Conservation (phyloP, 2,888 invertebrate genomes). For the Thera britannica region DNA sequence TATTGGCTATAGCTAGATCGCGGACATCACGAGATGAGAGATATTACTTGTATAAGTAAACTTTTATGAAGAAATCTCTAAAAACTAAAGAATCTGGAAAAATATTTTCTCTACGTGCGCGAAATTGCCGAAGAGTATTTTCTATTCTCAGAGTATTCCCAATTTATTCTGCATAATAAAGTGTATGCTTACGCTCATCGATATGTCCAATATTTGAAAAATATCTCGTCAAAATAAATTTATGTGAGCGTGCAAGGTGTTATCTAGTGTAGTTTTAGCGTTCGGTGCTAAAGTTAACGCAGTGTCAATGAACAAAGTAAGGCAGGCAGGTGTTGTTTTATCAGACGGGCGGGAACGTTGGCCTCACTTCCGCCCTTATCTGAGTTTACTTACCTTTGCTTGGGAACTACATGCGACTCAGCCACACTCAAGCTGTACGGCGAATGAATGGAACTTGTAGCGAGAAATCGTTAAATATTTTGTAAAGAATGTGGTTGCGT, state of each 20-base stretch:
- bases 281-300: slow-evolving; percentile 38
- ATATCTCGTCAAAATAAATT: slow-evolving; percentile 1
- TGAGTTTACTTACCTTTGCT: slow-evolving; percentile 71
- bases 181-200: neutral
- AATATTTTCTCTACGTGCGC: neutral
- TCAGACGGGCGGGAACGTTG: slow-evolving; percentile 69
- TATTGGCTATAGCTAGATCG: no score
- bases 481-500: slow-evolving; percentile 16
- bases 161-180: neutral
- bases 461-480: slow-evolving; percentile 21
- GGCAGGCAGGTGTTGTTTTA: slow-evolving; percentile 73
- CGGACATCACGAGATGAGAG: no score
- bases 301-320: slow-evolving; percentile 49
- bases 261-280: slow-evolving; percentile 36
- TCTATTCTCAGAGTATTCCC: neutral
- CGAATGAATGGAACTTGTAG: slow-evolving; percentile 29
- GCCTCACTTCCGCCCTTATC: slow-evolving; percentile 81
- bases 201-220: slow-evolving; percentile 3
- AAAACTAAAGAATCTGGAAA: no score
- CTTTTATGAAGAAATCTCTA: no score
- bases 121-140: neutral
- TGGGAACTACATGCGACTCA: slow-evolving; percentile 65
- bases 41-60: no score
- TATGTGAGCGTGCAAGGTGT: slow-evolving; percentile 22
- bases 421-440: slow-evolving; percentile 54